phyloP scores from a whole-genome alignment of 2,113 vertebrate species.

The Semicossyphus pulcher region DNA sequence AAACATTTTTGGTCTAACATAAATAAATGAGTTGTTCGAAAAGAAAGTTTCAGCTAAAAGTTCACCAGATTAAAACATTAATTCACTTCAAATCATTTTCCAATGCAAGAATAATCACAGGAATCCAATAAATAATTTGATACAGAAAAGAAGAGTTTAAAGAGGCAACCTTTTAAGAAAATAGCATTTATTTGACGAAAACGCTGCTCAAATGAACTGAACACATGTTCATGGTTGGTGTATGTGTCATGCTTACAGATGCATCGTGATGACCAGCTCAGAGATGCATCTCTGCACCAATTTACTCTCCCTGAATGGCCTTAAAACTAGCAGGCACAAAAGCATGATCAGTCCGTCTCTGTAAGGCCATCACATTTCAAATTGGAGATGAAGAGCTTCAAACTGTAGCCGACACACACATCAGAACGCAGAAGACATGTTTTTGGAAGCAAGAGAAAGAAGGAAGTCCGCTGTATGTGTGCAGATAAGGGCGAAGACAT shows the following conservation, averaged over 20 bases:
- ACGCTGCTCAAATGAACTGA: constrained; percentile 29
- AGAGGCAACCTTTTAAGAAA: constrained; percentile 50
- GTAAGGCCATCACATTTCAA: constrained; percentile 1
- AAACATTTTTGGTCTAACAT: neutral
- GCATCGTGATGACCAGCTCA: constrained; percentile 24
- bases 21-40: neutral
- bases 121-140: too few species aligned
- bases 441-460: constrained; percentile 1
- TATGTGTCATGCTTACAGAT: constrained; percentile 24
- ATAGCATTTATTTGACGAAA: constrained; percentile 74
- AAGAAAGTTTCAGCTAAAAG: neutral
- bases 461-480: neutral
- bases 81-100: neutral
- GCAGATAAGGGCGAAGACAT: neutral
- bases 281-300: constrained; percentile 20
- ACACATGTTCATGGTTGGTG: constrained; percentile 5
- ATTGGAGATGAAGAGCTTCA: neutral
- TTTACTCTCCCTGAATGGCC: neutral
- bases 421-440: neutral
- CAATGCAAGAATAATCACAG: too few species aligned
- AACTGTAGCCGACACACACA: neutral
- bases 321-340: neutral
- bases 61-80: neutral
- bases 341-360: neutral
- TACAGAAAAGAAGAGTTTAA: neutral